Evolutionary conservation across 2,888 invertebrate genomes (phyloP).

Genomic region (Protonemura montana): DNA sequence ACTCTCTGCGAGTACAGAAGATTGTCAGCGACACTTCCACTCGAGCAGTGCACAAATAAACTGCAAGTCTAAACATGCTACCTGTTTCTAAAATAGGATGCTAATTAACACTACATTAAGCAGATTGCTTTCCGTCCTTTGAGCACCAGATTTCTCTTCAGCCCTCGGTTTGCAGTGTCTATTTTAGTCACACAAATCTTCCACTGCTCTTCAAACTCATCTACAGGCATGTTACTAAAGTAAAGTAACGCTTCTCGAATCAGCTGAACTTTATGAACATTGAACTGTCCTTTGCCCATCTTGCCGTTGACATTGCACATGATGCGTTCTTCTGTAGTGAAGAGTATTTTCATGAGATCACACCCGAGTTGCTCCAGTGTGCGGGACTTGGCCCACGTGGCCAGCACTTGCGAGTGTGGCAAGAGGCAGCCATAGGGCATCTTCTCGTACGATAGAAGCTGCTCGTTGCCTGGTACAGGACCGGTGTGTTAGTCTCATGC

Average conservation of each 20-base stretch:
- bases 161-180: constrained; percentile 60
- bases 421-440: constrained; percentile 60
- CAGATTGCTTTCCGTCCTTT: constrained; percentile 49
- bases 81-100: constrained; percentile 36
- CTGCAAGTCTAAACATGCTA: no score
- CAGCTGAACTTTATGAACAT: constrained; percentile 60
- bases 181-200: constrained; percentile 62
- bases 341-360: constrained; percentile 61
- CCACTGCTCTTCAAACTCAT: constrained; percentile 61
- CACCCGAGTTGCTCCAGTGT: constrained; percentile 61
- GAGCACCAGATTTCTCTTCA: constrained; percentile 59
- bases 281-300: constrained; percentile 61
- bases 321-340: constrained; percentile 60
- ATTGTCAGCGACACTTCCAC: not conserved
- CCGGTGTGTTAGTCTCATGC: constrained; percentile 29
- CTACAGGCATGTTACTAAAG: constrained; percentile 58
- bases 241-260: constrained; percentile 59
- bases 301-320: constrained; percentile 61
- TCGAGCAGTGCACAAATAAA: not conserved
- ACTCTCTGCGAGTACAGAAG: not conserved
- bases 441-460: constrained; percentile 56
- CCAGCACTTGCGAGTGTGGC: constrained; percentile 59
- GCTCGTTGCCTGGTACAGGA: constrained; percentile 26
- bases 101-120: not conserved
- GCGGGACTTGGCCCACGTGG: constrained; percentile 59